Evolutionary conservation across 2,113 vertebrate genomes (phyloP).

Genomic region (Lycaon pictus): DNA sequence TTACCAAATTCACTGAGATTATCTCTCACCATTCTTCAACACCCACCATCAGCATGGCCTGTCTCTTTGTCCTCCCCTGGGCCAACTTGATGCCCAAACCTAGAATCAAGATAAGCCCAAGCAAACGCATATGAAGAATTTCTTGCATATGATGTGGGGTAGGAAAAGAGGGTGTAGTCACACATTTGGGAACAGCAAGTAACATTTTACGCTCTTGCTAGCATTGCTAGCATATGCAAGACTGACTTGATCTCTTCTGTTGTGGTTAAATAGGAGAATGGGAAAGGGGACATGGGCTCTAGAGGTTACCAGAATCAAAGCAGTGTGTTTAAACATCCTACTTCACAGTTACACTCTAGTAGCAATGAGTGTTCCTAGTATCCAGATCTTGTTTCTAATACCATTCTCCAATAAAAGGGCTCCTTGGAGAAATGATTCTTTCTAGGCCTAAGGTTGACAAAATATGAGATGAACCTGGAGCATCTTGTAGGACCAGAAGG

Average conservation of each 20-base stretch:
- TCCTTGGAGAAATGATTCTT: background rate
- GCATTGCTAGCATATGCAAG: background rate
- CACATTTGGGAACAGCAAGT: background rate
- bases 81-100: background rate
- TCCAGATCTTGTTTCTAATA: background rate
- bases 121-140: background rate
- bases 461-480: background rate
- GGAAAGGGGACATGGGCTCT: background rate
- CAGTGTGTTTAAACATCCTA: background rate
- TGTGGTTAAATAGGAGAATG: background rate
- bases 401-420: background rate
- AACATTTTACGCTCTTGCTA: background rate
- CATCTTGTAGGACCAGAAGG: background rate
- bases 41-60: background rate
- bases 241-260: background rate
- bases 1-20: background rate
- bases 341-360: background rate
- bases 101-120: background rate
- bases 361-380: background rate
- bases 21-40: background rate
- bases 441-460: background rate
- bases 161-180: background rate
- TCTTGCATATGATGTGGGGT: background rate
- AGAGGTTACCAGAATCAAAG: background rate
- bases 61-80: background rate